Evolutionary conservation across 2,888 invertebrate genomes (phyloP), one percentile per base, ranked within the genome.

Genomic region (Myopa tessellatipennis): DNA sequence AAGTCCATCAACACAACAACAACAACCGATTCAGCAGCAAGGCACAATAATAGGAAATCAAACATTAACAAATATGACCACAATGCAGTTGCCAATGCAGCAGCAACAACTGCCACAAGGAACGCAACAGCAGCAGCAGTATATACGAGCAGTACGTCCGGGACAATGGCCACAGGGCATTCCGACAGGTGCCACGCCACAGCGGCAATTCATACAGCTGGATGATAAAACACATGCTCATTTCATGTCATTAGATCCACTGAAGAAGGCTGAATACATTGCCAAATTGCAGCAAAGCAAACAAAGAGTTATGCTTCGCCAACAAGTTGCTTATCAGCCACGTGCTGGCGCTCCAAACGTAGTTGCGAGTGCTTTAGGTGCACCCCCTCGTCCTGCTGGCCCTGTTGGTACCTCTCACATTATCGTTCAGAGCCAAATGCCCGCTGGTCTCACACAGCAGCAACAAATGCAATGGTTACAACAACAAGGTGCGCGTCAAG

Each of bases 221-320:
- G 95, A 96, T 83, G 94, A 95, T 0, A 94, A 95, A 83, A 95
- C 95, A 0, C 95, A 95, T 85, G 95, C 95, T 14, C 95, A 95
- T 83, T 89, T 95, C 68, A 95, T 95, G 85, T 95, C 95, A 26
- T 91, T 94, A 92, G 94, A 95, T 84, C 94, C 95, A 0, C 92
- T 94, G 80, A 95, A 95, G 84, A 91, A 95, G 61, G 94, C 95
- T 1, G 91, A 95, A 87, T 95, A 95, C 82, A 94, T 95, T 6
- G 93, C 94, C 14, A 94, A 94, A 86, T 89, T 95, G 80, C 94
- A 95, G 86, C 94, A 95, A 86, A 91, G 91, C 81, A 92, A 92
- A 80, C 92, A 92, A 74, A 90, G 92, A 69, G 91, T 91, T 50
- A 84, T 92, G 81, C 83, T 92, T 72, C 91, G 93, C 63, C 90